phyloP scores from a whole-genome alignment of 2,797 vertebrate species.

The Acanthiza pusilla region DNA sequence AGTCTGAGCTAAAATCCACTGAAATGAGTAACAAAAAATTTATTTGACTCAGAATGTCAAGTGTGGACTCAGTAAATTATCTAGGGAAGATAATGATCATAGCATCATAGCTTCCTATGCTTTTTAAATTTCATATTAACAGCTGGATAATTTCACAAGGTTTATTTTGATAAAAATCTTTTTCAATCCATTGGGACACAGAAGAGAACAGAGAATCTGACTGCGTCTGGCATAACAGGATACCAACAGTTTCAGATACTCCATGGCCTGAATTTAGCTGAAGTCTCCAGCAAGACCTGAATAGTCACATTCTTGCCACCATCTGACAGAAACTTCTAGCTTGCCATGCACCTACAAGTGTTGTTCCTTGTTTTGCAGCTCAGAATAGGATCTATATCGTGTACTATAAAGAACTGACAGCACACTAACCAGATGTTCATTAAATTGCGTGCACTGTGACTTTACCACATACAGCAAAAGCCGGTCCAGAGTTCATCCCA shows the following conservation, averaged over 20 bases:
- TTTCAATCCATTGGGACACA: conserved; percentile 1
- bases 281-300: conserved; percentile 37
- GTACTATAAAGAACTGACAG: neutral
- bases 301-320: conserved; percentile 26
- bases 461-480: neutral
- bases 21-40: neutral
- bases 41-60: neutral
- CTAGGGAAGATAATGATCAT: conserved; percentile 7
- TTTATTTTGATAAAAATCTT: conserved; percentile 42
- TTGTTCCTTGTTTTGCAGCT: conserved; percentile 10
- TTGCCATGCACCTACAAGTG: conserved; percentile 1
- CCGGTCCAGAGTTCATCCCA: conserved; percentile 9
- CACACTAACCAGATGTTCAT: neutral
- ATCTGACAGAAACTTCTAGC: conserved; percentile 20
- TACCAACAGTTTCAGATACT: conserved; percentile 5
- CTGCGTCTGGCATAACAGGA: neutral
- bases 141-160: conserved; percentile 21
- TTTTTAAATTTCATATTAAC: conserved; percentile 46
- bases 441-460: neutral
- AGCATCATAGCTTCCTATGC: conserved; percentile 18
- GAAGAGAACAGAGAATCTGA: conserved; percentile 34
- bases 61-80: neutral
- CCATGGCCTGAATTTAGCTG: neutral
- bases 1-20: neutral
- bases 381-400: neutral